phyloP scores from a whole-genome alignment of 92 coral and sea anemone species.

The Palythoa grandis region DNA sequence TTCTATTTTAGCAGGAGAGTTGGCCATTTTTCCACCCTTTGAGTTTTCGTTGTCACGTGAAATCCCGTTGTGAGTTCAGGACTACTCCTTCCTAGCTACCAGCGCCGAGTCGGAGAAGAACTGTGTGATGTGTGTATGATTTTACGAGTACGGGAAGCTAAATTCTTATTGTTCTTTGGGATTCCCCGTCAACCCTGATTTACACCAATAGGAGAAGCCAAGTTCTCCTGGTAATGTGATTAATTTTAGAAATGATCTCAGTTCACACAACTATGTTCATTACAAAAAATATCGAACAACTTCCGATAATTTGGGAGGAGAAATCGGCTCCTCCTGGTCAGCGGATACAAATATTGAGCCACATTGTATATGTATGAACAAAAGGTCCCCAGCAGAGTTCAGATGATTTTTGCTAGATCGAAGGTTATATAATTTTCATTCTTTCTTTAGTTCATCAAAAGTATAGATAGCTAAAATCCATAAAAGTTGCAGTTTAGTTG shows the following conservation, averaged over 20 bases:
- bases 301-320: constrained; percentile 31
- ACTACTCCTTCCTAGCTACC: neutral
- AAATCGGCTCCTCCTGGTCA: constrained; percentile 14
- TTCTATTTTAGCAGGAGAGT: constrained; percentile 5
- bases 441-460: too few species aligned
- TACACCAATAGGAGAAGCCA: constrained; percentile 25
- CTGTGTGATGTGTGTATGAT: neutral
- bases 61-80: neutral
- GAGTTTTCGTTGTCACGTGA: neutral
- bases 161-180: neutral
- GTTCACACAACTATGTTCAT: neutral
- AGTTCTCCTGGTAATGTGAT: constrained; percentile 24
- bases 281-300: neutral
- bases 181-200: neutral
- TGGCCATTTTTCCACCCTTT: neutral
- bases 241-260: constrained; percentile 45
- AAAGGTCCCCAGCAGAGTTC: too few species aligned
- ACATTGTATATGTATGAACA: too few species aligned
- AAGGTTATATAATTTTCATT: too few species aligned
- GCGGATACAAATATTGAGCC: neutral
- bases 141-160: neutral
- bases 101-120: neutral
- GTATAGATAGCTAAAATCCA: too few species aligned
- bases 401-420: too few species aligned
- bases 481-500: too few species aligned